phyloP scores from a whole-genome alignment of 2,888 invertebrate genomes.

The Ganaspis brasiliensis region DNA sequence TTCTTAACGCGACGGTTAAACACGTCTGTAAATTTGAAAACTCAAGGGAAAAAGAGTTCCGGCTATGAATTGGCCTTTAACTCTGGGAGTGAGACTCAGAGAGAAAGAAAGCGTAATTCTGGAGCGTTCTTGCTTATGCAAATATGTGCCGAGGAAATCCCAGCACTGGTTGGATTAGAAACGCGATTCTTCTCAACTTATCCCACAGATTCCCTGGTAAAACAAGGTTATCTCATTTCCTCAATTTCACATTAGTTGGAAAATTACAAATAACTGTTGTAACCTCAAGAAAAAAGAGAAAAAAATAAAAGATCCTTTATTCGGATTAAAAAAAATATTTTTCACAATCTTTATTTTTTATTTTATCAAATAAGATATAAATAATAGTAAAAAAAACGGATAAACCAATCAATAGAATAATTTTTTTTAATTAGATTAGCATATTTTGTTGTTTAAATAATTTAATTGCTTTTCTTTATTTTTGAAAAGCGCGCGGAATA shows the following conservation, averaged over 20 bases:
- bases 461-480: too few species aligned
- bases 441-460: too few species aligned
- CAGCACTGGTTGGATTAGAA: neutral
- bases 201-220: neutral
- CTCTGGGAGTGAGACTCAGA: neutral
- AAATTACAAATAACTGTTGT: too few species aligned
- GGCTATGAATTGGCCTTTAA: constrained; percentile 7
- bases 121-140: constrained; percentile 10
- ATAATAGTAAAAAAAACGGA: too few species aligned
- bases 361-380: too few species aligned
- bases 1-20: constrained; percentile 1
- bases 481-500: too few species aligned
- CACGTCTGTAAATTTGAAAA: neutral
- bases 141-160: constrained; percentile 10
- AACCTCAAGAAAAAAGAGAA: too few species aligned
- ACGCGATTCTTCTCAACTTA: constrained; percentile 1
- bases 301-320: too few species aligned
- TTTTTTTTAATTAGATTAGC: too few species aligned
- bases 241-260: neutral
- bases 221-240: constrained; percentile 10
- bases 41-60: neutral
- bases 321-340: too few species aligned
- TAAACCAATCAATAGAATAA: too few species aligned
- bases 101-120: constrained; percentile 1
- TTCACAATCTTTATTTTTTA: too few species aligned